A percentile compares a stretch with the other conserved stretches of the same genome.
phyloP scores from a whole-genome alignment of 1,140 invertebrate species.

The Drosophila kanapiae region DNA sequence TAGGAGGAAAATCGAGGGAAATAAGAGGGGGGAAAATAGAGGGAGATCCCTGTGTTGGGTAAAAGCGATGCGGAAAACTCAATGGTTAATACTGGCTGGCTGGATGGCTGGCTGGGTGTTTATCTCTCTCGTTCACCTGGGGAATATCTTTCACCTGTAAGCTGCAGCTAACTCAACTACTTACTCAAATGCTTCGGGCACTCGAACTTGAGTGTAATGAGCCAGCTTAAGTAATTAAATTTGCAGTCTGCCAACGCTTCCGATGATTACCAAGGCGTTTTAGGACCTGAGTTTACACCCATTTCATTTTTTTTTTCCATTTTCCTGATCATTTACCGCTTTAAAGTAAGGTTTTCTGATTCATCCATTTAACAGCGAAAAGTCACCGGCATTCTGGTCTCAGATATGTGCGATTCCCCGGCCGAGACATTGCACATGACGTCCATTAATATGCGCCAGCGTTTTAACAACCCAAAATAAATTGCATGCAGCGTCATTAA shows the following conservation, averaged over 20 bases:
- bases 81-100: constrained; percentile 19
- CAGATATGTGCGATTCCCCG: neutral
- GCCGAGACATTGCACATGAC: constrained; percentile 7
- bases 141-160: constrained; percentile 34
- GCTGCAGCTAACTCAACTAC: constrained; percentile 32
- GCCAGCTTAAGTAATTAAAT: constrained; percentile 47
- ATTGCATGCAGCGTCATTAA: constrained; percentile 77
- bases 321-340: neutral
- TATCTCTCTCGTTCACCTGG: constrained; percentile 10
- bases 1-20: constrained; percentile 1
- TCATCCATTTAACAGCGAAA: neutral
- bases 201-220: constrained; percentile 22
- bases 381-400: neutral
- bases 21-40: neutral
- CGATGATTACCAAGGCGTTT: neutral
- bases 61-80: constrained; percentile 1
- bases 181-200: constrained; percentile 12
- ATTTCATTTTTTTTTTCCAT: neutral
- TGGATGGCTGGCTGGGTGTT: constrained; percentile 4
- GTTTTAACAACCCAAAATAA: constrained; percentile 72
- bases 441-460: constrained; percentile 32
- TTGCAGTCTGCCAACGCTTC: constrained; percentile 1
- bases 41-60: neutral
- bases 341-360: too few relatives aligned
- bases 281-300: too few relatives aligned